These are phyloP conservation scores for Pithys albifrons DNA, from an alignment of 2,113 vertebrate genomes.

Conservation along the genomic window DNA sequence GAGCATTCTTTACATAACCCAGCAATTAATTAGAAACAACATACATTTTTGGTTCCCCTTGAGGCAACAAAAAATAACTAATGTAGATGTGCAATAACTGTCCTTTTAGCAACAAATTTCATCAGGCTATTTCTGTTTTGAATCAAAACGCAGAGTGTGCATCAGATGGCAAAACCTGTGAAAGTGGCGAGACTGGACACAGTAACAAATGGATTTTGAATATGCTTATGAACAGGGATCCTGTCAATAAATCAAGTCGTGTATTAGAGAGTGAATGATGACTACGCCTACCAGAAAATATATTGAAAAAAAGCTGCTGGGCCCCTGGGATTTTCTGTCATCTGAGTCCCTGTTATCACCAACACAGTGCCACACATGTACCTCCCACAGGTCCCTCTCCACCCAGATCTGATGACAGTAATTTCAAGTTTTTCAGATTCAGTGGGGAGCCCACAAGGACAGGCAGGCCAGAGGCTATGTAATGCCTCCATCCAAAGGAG, in stretches of 20 bases:
- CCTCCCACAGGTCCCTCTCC: background rate
- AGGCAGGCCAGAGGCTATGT: background rate
- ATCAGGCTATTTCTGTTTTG: background rate
- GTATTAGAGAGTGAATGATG: background rate
- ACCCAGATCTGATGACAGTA: background rate
- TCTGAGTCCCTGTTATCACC: background rate
- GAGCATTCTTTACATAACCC: background rate
- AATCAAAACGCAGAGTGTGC: background rate
- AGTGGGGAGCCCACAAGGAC: background rate
- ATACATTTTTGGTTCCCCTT: background rate
- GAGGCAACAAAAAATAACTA: conserved; percentile 25
- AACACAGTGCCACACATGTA: fast-evolving
- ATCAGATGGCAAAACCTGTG: background rate
- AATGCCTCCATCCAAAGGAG: background rate
- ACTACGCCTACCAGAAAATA: background rate
- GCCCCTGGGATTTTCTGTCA: background rate
- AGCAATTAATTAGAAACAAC: conserved; percentile 26
- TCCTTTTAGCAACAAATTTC: conserved; percentile 15
- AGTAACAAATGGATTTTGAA: background rate
- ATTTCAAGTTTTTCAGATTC: background rate
- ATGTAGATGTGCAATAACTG: background rate
- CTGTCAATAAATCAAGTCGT: background rate
- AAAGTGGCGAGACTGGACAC: background rate
- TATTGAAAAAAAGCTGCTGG: background rate
- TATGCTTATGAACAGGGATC: background rate